A percentile compares a stretch with the other conserved stretches of the same genome.
phyloP scores from a whole-genome alignment of 2,797 vertebrate species.

The Hemibagrus guttatus region DNA sequence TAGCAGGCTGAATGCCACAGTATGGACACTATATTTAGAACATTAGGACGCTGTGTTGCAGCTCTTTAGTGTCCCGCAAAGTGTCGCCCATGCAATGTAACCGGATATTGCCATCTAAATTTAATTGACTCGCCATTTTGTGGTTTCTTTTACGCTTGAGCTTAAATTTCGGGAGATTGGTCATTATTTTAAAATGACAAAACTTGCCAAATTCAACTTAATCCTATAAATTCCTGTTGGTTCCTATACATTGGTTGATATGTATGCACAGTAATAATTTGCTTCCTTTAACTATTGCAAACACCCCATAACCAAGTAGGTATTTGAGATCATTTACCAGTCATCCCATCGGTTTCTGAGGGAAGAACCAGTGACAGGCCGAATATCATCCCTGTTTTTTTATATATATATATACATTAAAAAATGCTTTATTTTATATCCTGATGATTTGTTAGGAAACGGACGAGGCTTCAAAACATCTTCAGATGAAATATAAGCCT shows the following conservation, averaged over 20 bases:
- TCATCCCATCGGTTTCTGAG: conserved; percentile 68
- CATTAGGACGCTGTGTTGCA: conserved; percentile 1
- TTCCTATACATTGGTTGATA: neutral
- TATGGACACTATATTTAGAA: conserved; percentile 41
- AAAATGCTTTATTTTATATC: neutral
- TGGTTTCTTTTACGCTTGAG: conserved; percentile 47
- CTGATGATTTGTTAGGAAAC: neutral
- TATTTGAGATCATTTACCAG: conserved; percentile 61
- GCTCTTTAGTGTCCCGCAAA: conserved; percentile 34
- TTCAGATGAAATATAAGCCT: conserved; percentile 21
- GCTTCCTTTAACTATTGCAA: neutral
- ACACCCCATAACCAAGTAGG: neutral
- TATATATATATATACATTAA: neutral
- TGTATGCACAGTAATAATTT: too few relatives aligned
- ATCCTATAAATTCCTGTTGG: too few relatives aligned
- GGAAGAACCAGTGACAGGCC: conserved; percentile 27
- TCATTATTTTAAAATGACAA: neutral
- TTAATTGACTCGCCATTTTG: conserved; percentile 68
- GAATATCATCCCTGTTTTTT: neutral
- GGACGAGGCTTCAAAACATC: conserved; percentile 57
- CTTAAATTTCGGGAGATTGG: conserved; percentile 3
- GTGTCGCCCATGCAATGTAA: conserved; percentile 59
- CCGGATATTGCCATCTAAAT: conserved; percentile 67
- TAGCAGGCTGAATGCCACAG: neutral
- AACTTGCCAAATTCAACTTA: neutral